Percentiles rank a stretch among this genome's conserved stretches.
phyloP scores from a whole-genome alignment of 1,140 invertebrate genomes.

The Mactra quadrangularis region DNA sequence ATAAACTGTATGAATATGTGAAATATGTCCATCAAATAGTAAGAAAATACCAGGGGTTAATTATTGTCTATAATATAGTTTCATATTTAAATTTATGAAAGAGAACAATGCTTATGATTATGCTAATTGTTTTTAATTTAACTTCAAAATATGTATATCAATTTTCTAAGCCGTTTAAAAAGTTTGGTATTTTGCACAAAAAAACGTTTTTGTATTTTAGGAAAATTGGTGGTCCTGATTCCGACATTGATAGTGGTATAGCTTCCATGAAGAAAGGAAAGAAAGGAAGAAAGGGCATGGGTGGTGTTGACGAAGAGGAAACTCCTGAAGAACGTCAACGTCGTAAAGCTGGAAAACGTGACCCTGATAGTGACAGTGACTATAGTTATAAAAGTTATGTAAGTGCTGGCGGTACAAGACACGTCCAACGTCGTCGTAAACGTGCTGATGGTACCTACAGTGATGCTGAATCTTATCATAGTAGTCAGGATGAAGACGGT shows the following conservation, averaged over 20 bases:
- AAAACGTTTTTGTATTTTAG: constrained; percentile 60
- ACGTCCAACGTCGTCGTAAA: constrained; percentile 76
- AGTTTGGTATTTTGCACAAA: no score
- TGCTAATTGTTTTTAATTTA: no score
- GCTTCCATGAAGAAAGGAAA: constrained; percentile 73
- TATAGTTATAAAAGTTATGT: constrained; percentile 80
- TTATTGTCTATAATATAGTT: no score
- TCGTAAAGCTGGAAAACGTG: constrained; percentile 74
- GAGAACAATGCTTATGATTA: no score
- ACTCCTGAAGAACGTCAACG: constrained; percentile 69
- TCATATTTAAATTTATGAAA: no score
- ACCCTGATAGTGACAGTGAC: constrained; percentile 80
- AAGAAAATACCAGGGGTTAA: no score
- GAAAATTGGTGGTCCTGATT: constrained; percentile 71
- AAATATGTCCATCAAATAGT: no score
- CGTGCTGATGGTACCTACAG: constrained; percentile 80
- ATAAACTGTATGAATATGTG: no score
- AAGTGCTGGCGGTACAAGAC: constrained; percentile 81
- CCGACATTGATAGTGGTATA: constrained; percentile 73
- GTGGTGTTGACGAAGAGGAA: constrained; percentile 67
- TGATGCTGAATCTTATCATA: constrained; percentile 80
- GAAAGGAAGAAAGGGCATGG: constrained; percentile 62
- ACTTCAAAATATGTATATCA: no score
- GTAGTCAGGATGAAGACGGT: constrained; percentile 77
- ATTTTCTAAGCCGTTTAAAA: no score